Evolutionary conservation across 2,888 invertebrate species (phyloP), one percentile per base, ranked within the genome.

Genomic region (Elaeidobius kamerunicus): DNA sequence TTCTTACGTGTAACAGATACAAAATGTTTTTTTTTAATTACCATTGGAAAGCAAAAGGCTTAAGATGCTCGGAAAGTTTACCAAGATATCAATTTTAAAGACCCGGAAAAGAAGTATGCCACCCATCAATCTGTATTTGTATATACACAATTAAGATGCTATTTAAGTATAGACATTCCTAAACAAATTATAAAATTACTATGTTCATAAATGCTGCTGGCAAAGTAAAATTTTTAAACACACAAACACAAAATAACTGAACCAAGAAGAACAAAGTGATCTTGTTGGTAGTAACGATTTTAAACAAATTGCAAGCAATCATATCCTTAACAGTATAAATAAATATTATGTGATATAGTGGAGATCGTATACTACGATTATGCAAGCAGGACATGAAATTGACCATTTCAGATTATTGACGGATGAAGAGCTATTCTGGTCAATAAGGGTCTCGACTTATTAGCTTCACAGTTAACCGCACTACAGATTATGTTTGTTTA

Each of bases 351-450:
- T 20, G 44, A 44, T 34, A 44, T 18, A 43, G 34, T 34, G 15
- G 44, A 32, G 44, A 44, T 35, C 20, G 34, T 34, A 44, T 32
- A 23, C 2, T 34, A 35, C 16, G 48, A 56, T 58, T 58, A 58
- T 58, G 58, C 55, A 58, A 58, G 58, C 55, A 56, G 58, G 58
- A 53, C 58, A 55, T 46, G 46, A 55, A 49, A 58, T 52, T 49
- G 44, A 52, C 57, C 55, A 53, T 58, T 58, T 58, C 48, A 53
- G 58, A 58, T 58, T 56, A 58, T 55, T 53, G 58, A 58, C 56
- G 58, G 58, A 58, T 58, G 52, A 52, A 45, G 42, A 55, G 52
- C 44, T 44, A 47, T 48, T 41, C 47, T 54, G 55, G 55, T 51
- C 55, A 55, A 55, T 43, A 46, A 39, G 55, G 47, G 46, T 50